Evolutionary conservation across 2,888 invertebrate genomes (phyloP).

Genomic region (Muschampia plurimacula): DNA sequence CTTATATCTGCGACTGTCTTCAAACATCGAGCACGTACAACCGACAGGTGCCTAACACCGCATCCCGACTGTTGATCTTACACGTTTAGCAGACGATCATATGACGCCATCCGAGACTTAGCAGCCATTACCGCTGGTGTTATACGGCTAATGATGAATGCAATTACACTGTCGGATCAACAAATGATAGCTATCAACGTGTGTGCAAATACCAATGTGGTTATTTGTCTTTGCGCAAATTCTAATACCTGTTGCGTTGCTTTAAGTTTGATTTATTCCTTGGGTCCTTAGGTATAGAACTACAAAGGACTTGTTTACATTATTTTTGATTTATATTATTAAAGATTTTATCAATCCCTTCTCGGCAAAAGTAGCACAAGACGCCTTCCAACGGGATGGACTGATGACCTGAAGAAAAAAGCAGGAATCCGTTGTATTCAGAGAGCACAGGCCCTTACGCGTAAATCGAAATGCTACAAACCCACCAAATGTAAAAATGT

Average conservation of each 20-base stretch:
- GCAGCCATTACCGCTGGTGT: constrained; percentile 34
- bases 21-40: constrained; percentile 68
- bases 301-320: neutral
- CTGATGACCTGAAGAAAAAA: no score
- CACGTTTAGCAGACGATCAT: constrained; percentile 52
- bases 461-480: no score
- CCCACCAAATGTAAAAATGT: no score
- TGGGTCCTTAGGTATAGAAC: neutral
- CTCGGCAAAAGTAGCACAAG: no score
- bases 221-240: constrained; percentile 33
- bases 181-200: constrained; percentile 16
- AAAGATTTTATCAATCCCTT: no score
- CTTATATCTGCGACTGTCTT: constrained; percentile 54
- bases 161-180: constrained; percentile 28
- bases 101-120: constrained; percentile 42
- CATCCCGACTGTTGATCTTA: constrained; percentile 56
- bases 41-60: constrained; percentile 59
- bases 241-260: neutral
- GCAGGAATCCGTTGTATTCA: no score
- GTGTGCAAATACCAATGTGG: constrained; percentile 22
- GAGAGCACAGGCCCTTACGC: no score
- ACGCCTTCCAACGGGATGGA: no score
- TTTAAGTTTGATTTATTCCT: neutral
- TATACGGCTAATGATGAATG: constrained; percentile 32
- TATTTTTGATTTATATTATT: neutral